A percentile compares a stretch with the other conserved stretches of the same genome.
phyloP scores from a whole-genome alignment of 2,797 vertebrate genomes.

The Urophycis tenuis region DNA sequence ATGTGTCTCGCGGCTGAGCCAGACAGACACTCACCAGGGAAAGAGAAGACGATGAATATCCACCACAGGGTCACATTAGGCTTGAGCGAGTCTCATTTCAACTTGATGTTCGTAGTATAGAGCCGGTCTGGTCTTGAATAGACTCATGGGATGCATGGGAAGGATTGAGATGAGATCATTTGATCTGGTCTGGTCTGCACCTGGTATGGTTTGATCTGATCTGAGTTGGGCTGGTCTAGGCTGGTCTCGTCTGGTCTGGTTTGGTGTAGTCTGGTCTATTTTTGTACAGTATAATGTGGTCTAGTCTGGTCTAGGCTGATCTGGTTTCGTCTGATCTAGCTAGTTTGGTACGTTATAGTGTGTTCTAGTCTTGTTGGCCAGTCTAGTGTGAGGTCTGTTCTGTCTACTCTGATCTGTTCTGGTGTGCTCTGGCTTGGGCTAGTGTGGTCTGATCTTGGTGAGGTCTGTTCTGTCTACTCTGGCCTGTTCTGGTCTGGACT shows the following conservation, averaged over 20 bases:
- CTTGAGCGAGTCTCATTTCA: neutral
- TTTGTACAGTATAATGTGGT: neutral
- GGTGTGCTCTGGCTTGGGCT: constrained; percentile 42
- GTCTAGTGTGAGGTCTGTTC: neutral
- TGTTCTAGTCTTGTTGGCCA: neutral
- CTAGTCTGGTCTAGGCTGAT: neutral
- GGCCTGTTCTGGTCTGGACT: constrained; percentile 14
- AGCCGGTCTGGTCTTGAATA: neutral
- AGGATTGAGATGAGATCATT: neutral
- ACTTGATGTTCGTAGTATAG: neutral
- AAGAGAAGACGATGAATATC: neutral
- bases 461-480: constrained; percentile 35
- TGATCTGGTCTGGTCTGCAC: neutral
- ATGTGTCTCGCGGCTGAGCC: neutral
- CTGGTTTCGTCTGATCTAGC: neutral
- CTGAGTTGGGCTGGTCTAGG: neutral
- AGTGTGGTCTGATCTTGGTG: constrained; percentile 39
- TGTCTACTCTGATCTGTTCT: neutral
- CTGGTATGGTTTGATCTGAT: neutral
- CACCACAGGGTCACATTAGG: neutral
- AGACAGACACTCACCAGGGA: neutral
- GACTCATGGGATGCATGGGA: neutral
- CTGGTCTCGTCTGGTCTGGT: neutral
- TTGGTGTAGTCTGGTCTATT: neutral
- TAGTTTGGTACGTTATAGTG: no score